phyloP scores from a whole-genome alignment of 2,888 invertebrate genomes.

The Melipona bicolor region DNA sequence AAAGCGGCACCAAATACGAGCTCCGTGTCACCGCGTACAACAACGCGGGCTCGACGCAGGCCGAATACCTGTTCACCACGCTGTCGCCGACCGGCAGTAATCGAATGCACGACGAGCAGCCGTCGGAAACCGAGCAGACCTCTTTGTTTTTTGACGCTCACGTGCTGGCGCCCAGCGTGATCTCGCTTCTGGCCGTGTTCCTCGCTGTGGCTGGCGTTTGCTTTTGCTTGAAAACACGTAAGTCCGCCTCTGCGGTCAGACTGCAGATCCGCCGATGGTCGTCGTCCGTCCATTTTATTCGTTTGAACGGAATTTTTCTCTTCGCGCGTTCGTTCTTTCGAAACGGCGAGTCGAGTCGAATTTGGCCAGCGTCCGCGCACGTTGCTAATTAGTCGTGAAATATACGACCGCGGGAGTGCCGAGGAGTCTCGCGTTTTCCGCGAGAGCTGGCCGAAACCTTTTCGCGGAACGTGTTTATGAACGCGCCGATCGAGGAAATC shows the following conservation, averaged over 20 bases:
- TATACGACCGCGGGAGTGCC: not conserved
- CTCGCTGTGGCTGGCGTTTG: constrained; percentile 86
- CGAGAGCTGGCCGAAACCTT: not conserved
- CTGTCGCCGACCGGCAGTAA: constrained; percentile 85
- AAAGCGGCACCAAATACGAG: constrained; percentile 85
- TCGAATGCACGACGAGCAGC: constrained; percentile 77
- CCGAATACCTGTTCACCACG: constrained; percentile 87
- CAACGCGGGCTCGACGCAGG: constrained; percentile 87
- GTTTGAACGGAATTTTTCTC: not conserved
- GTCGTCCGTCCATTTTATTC: not conserved
- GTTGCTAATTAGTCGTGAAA: not conserved
- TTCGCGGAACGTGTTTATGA: not conserved
- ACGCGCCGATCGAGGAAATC: not conserved
- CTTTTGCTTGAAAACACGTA: constrained; percentile 86
- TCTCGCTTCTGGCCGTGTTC: constrained; percentile 85
- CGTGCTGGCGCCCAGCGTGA: constrained; percentile 85
- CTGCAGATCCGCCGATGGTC: no score
- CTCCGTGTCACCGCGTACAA: constrained; percentile 87
- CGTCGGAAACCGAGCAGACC: constrained; percentile 76
- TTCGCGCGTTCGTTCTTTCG: no score
- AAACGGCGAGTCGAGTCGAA: not conserved
- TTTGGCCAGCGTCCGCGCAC: not conserved
- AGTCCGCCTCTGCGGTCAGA: constrained; percentile 70
- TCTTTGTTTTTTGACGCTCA: constrained; percentile 84
- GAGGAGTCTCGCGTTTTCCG: not conserved